A percentile compares a stretch with the other conserved stretches of the same genome.
These are phyloP conservation scores for Acromyrmex charruanus DNA, from an alignment of 1,140 invertebrate genomes.

Conservation along the genomic window DNA sequence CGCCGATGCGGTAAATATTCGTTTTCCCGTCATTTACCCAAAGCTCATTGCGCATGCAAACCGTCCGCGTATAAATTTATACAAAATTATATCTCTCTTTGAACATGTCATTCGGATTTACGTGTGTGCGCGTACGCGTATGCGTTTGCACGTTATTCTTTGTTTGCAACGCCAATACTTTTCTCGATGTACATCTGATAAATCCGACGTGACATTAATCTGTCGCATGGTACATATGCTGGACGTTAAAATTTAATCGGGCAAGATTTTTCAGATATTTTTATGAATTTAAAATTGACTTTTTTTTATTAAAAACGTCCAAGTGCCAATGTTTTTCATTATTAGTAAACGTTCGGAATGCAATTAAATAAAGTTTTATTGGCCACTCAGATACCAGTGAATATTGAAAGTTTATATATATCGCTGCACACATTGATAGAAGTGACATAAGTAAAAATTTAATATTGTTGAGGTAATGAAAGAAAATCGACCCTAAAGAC, in stretches of 20 bases:
- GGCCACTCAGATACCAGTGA: too few relatives aligned
- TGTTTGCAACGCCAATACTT: conserved; percentile 31
- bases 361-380: too few relatives aligned
- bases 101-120: conserved; percentile 34
- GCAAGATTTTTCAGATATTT: conserved; percentile 26
- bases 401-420: too few relatives aligned
- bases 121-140: background rate
- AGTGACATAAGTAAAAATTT: too few relatives aligned
- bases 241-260: background rate
- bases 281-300: background rate
- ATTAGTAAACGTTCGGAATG: too few relatives aligned
- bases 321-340: background rate
- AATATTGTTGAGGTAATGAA: too few relatives aligned
- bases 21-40: conserved; percentile 48
- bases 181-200: conserved; percentile 49
- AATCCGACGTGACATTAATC: conserved; percentile 48
- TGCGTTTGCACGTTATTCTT: conserved; percentile 28
- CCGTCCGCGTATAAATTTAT: conserved; percentile 45
- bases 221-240: background rate
- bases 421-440: too few relatives aligned
- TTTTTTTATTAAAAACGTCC: background rate
- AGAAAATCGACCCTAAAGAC: too few relatives aligned
- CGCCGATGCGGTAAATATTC: conserved; percentile 34
- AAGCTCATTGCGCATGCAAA: conserved; percentile 54
- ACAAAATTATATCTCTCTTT: conserved; percentile 52